Percentiles rank a stretch among this genome's conserved stretches.
Conservation (phyloP, 64 coral and sea anemone genomes). For the Porites australiensis region DNA sequence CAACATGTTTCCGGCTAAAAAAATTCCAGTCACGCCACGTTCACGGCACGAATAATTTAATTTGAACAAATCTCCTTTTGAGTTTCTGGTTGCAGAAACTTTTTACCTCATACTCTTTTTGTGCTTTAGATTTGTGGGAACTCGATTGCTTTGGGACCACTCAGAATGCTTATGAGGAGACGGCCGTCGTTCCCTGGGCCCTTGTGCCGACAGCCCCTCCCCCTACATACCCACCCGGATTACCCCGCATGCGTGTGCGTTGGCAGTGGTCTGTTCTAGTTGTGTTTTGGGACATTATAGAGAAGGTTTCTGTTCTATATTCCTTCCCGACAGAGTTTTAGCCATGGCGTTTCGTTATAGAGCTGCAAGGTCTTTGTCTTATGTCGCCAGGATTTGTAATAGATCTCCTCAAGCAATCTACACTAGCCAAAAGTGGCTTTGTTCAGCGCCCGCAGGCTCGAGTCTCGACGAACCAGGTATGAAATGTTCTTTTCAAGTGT, state of each 20-base stretch:
- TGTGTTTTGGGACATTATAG: not conserved
- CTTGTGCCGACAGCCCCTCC: too few relatives aligned
- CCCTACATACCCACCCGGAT: not conserved
- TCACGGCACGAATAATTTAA: too few relatives aligned
- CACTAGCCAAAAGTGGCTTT: constrained; percentile 42
- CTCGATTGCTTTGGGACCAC: too few relatives aligned
- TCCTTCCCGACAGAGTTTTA: not conserved
- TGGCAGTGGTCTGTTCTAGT: not conserved
- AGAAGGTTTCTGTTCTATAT: not conserved
- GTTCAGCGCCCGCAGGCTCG: constrained; percentile 1
- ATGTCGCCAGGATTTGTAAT: constrained; percentile 28
- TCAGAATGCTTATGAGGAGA: too few relatives aligned
- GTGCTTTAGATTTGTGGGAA: too few relatives aligned
- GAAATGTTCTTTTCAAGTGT: not conserved
- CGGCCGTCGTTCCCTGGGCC: too few relatives aligned
- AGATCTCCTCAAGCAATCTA: constrained; percentile 7
- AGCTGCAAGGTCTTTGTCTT: constrained; percentile 53
- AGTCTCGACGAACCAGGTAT: constrained; percentile 47
- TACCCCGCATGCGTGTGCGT: not conserved
- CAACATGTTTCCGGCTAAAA: too few relatives aligned
- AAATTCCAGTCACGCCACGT: too few relatives aligned
- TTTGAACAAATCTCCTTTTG: too few relatives aligned
- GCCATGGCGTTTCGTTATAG: constrained; percentile 74
- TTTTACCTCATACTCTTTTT: too few relatives aligned
- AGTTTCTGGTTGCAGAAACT: too few relatives aligned